These are phyloP conservation scores for Magallana gigas DNA, from an alignment of 1,140 invertebrate species.

Conservation along the genomic window DNA sequence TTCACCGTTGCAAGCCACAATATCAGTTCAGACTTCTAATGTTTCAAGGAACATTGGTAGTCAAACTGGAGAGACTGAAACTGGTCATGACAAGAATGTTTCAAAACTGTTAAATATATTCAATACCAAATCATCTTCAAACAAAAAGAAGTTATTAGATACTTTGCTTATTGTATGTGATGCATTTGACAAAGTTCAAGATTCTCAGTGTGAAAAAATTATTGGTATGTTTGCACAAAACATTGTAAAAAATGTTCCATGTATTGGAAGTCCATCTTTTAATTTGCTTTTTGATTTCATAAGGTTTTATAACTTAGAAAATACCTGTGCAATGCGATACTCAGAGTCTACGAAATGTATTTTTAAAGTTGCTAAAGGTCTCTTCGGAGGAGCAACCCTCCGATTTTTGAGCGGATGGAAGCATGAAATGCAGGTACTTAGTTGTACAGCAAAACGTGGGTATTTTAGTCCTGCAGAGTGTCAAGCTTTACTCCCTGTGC, in stretches of 20 bases:
- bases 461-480: constrained; percentile 3
- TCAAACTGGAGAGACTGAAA: background rate
- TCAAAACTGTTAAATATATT: background rate
- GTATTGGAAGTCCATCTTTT: background rate
- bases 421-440: background rate
- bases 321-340: background rate
- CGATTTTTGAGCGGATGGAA: constrained; percentile 11
- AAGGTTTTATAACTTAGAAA: background rate
- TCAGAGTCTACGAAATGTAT: background rate
- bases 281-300: background rate
- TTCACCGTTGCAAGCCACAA: background rate
- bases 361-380: background rate
- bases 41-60: background rate
- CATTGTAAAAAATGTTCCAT: background rate
- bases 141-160: background rate
- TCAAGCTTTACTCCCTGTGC: background rate
- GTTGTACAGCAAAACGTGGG: background rate
- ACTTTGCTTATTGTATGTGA: background rate
- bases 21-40: background rate
- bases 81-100: background rate
- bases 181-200: background rate
- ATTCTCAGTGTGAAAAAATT: too few relatives aligned
- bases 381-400: background rate
- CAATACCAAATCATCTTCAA: background rate
- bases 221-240: background rate